These are phyloP conservation scores for Dasypogon diadema DNA, from an alignment of 2,888 invertebrate species.

Conservation along the genomic window DNA sequence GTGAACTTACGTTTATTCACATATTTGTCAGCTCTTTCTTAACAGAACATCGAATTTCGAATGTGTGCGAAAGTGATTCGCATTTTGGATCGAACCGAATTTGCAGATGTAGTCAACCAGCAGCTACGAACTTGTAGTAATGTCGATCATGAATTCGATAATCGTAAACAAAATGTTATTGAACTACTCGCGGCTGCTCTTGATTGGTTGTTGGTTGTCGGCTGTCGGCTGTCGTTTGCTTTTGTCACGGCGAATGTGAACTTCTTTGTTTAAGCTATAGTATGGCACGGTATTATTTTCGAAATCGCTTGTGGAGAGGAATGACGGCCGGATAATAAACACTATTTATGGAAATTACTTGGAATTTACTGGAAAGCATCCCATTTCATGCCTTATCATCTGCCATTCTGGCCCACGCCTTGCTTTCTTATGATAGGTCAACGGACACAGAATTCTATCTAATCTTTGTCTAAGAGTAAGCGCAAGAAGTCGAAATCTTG, in stretches of 20 bases:
- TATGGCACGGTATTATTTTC: background rate
- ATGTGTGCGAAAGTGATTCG: background rate
- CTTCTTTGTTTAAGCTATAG: background rate
- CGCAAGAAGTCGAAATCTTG: background rate
- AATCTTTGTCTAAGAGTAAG: background rate
- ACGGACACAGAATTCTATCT: background rate
- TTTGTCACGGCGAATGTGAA: background rate
- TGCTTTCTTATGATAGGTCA: constrained; percentile 11
- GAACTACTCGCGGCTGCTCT: background rate
- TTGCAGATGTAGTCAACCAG: background rate
- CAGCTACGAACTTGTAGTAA: background rate
- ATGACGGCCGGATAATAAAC: background rate
- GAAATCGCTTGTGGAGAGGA: background rate
- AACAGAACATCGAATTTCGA: background rate
- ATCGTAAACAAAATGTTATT: constrained; percentile 19
- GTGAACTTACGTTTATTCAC: background rate
- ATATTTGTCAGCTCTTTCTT: background rate
- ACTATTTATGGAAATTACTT: background rate
- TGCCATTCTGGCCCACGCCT: background rate
- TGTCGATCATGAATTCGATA: constrained; percentile 12
- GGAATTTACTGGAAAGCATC: background rate
- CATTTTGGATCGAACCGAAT: background rate
- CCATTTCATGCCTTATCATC: background rate
- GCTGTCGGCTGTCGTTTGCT: background rate
- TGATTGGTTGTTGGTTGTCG: background rate